Conservation (phyloP, 2,888 invertebrate genomes). For the Amaurobius ferox region DNA sequence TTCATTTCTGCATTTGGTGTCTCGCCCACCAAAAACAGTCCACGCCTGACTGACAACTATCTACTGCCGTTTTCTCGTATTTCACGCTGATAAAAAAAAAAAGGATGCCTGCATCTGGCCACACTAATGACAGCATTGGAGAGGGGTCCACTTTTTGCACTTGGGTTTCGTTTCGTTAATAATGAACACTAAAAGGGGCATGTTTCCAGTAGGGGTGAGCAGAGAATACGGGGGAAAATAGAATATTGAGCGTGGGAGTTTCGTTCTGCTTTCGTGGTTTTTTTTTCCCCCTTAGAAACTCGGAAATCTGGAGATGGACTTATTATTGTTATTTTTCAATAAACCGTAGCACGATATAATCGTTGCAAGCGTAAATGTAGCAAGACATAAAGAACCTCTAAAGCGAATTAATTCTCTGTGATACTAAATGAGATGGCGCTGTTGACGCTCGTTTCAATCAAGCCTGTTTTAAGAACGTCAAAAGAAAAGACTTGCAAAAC, state of each 20-base stretch:
- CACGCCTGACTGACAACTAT: slow-evolving; percentile 54
- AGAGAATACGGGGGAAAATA: slow-evolving; percentile 9
- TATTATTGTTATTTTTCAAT: no score
- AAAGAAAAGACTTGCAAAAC: no score
- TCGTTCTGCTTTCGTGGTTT: not conserved
- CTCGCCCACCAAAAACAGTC: not conserved
- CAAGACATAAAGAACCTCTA: no score
- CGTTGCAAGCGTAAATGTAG: no score
- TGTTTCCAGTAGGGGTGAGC: slow-evolving; percentile 17
- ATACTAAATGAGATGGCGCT: no score
- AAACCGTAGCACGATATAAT: no score
- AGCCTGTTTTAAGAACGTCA: no score
- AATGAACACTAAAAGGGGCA: slow-evolving; percentile 18
- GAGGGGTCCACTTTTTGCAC: not conserved
- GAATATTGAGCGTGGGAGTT: slow-evolving; percentile 13
- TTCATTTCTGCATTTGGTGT: not conserved
- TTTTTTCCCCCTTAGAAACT: no score
- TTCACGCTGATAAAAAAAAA: slow-evolving; percentile 62
- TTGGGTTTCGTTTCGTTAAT: slow-evolving; percentile 36
- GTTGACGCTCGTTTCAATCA: no score
- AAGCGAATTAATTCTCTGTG: no score
- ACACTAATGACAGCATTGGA: not conserved
- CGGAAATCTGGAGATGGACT: no score
- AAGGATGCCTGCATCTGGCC: slow-evolving; percentile 40
- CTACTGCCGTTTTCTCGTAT: slow-evolving; percentile 37